A percentile compares a stretch with the other conserved stretches of the same genome.
phyloP scores from a whole-genome alignment of 2,113 vertebrate species.

The Felis chaus region DNA sequence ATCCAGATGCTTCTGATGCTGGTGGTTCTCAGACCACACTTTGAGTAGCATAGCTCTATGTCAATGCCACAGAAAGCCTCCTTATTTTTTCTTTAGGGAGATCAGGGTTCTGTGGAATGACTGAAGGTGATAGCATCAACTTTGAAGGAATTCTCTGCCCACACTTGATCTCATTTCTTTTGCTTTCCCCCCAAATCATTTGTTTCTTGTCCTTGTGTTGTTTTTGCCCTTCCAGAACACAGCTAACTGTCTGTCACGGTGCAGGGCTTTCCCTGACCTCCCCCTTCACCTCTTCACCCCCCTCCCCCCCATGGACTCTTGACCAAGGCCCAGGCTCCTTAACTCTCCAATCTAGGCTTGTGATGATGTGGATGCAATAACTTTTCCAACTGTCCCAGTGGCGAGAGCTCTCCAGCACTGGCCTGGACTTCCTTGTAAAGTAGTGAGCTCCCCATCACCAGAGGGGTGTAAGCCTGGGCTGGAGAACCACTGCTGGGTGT shows the following conservation, averaged over 20 bases:
- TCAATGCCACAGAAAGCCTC: background rate
- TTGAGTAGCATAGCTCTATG: background rate
- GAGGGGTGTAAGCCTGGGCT: background rate
- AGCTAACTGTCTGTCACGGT: background rate
- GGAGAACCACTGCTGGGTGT: background rate
- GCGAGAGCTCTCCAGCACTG: background rate
- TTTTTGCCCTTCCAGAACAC: background rate
- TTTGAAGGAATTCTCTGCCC: background rate
- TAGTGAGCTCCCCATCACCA: background rate
- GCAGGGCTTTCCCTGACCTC: background rate
- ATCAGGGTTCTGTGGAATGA: background rate
- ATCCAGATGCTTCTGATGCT: background rate
- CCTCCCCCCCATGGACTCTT: background rate
- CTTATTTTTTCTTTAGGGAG: background rate
- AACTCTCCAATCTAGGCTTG: background rate
- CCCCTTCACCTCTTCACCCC: too few relatives aligned
- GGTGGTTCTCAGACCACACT: background rate
- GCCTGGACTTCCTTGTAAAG: background rate
- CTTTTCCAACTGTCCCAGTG: background rate
- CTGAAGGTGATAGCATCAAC: background rate
- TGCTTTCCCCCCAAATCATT: background rate
- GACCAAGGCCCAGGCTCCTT: background rate
- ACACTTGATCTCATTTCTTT: background rate
- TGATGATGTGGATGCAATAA: background rate
- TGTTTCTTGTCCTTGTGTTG: background rate